Percentiles rank a stretch among this genome's conserved stretches.
Conservation (phyloP, 1,140 invertebrate species). For the Rhyacophila brunnea region DNA sequence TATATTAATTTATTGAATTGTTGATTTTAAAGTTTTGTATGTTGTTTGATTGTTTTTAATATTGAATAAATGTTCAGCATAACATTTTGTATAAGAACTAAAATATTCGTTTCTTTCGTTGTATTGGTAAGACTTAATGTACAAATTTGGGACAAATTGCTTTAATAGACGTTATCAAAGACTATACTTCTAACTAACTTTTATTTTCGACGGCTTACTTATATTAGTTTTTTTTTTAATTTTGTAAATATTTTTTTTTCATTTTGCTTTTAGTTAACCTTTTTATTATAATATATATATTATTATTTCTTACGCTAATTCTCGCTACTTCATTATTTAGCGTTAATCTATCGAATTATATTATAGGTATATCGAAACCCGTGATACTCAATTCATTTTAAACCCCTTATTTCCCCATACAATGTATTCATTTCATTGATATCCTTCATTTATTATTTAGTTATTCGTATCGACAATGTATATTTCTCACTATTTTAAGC, state of each 20-base stretch:
- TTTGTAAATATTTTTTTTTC: constrained; percentile 15
- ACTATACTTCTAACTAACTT: constrained; percentile 24
- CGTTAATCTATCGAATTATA: background rate
- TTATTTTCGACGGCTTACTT: constrained; percentile 4
- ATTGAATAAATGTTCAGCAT: constrained; percentile 2
- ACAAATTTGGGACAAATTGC: constrained; percentile 18
- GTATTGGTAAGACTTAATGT: constrained; percentile 25
- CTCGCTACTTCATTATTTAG: background rate
- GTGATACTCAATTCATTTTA: constrained; percentile 21
- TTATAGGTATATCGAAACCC: constrained; percentile 2
- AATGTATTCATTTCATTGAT: constrained; percentile 1
- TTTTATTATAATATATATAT: constrained; percentile 16
- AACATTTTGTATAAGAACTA: constrained; percentile 9
- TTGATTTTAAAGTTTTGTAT: constrained; percentile 18
- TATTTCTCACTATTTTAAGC: constrained; percentile 28
- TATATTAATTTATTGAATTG: constrained; percentile 36
- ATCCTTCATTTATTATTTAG: constrained; percentile 18
- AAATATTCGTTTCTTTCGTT: constrained; percentile 35
- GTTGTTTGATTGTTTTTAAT: constrained; percentile 18
- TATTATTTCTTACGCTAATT: constrained; percentile 21
- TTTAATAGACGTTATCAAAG: constrained; percentile 22
- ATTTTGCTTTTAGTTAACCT: constrained; percentile 10
- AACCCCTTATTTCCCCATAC: constrained; percentile 4
- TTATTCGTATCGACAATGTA: constrained; percentile 18
- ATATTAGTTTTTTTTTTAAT: constrained; percentile 15